A percentile compares a stretch with the other conserved stretches of the same genome.
Conservation (phyloP, 1,140 invertebrate species). For the Ostrea denselamellosa region DNA sequence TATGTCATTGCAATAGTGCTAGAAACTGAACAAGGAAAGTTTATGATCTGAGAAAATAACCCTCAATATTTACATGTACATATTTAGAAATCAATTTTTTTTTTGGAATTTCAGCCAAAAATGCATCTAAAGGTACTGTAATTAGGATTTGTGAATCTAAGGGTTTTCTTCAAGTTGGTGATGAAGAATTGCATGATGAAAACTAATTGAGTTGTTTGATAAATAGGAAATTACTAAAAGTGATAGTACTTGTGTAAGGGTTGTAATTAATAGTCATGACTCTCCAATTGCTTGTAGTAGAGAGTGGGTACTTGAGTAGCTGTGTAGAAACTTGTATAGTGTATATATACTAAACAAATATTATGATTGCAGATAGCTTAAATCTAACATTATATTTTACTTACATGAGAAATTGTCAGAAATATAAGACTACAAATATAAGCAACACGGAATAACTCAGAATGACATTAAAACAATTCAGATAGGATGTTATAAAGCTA, state of each 20-base stretch:
- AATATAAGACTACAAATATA: no score
- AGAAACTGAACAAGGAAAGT: no score
- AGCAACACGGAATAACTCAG: no score
- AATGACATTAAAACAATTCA: no score
- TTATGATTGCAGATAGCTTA: no score
- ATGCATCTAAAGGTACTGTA: background rate
- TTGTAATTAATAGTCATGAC: background rate
- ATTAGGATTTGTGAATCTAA: background rate
- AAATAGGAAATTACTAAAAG: background rate
- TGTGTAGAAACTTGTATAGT: no score
- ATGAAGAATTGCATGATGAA: background rate
- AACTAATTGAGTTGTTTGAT: background rate
- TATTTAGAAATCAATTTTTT: background rate
- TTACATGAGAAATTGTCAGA: no score
- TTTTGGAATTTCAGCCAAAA: constrained; percentile 24
- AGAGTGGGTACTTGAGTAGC: background rate
- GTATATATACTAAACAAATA: no score
- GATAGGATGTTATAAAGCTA: no score
- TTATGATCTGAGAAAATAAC: no score
- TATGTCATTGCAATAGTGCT: no score
- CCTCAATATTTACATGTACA: background rate
- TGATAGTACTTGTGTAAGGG: background rate
- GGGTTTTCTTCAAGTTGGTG: background rate
- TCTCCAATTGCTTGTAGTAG: background rate
- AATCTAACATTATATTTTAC: no score